A percentile compares a stretch with the other conserved stretches of the same genome.
These are phyloP conservation scores for Austrolebias charrua DNA, from an alignment of 2,797 vertebrate species.

Conservation along the genomic window DNA sequence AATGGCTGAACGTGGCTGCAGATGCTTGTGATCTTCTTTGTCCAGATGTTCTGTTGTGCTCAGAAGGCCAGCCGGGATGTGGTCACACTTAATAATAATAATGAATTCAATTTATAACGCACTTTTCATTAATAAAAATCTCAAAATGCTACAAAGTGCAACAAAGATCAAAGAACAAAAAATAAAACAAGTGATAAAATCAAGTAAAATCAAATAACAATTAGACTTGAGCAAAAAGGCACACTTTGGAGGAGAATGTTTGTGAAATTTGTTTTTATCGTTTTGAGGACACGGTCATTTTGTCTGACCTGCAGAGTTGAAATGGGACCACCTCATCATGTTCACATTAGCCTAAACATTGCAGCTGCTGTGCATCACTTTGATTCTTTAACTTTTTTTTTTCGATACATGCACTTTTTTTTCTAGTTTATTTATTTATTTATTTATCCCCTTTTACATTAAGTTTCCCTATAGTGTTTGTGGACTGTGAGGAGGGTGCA, in stretches of 20 bases:
- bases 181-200: no score
- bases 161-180: no score
- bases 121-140: no score
- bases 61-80: conserved; percentile 33
- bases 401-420: no score
- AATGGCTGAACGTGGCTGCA: conserved; percentile 21
- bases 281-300: no score
- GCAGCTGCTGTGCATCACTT: not conserved
- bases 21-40: no score
- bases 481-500: no score
- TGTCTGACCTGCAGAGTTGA: conserved; percentile 12
- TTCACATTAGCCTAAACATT: not conserved
- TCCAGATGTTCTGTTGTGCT: conserved; percentile 1
- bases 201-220: no score
- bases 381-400: no score
- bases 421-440: not conserved
- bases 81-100: not conserved
- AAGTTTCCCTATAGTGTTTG: not conserved
- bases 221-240: conserved; percentile 3
- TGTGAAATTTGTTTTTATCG: not conserved
- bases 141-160: no score
- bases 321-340: not conserved
- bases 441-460: not conserved
- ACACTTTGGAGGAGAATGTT: conserved; percentile 2
- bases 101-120: no score